phyloP scores from a whole-genome alignment of 2,888 invertebrate genomes.

The Drosophila antonietae region DNA sequence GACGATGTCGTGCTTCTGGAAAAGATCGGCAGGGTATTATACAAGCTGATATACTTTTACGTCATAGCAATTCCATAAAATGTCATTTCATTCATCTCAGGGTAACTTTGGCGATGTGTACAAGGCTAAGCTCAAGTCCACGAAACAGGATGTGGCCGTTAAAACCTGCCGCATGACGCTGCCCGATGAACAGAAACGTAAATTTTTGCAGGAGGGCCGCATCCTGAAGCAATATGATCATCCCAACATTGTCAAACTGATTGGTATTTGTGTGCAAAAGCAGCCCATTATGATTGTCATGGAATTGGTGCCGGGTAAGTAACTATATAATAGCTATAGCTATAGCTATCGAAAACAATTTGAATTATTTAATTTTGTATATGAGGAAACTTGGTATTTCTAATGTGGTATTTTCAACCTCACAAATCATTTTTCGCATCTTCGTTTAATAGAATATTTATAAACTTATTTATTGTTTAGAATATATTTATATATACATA shows the following conservation, averaged over 20 bases:
- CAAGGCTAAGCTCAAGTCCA: constrained; percentile 93
- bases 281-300: constrained; percentile 99
- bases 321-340: no score
- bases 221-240: constrained; percentile 98
- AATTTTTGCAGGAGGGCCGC: constrained; percentile 97
- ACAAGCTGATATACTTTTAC: not conserved
- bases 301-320: constrained; percentile 91
- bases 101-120: constrained; percentile 99
- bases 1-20: constrained; percentile 96
- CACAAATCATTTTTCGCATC: no score
- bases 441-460: no score
- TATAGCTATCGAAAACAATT: no score
- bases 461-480: no score
- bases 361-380: no score
- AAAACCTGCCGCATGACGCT: constrained; percentile 97
- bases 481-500: no score
- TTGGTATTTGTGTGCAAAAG: constrained; percentile 98
- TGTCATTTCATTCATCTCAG: constrained; percentile 85
- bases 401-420: no score
- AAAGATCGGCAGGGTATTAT: constrained; percentile 95
- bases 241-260: constrained; percentile 97
- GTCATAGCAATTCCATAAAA: no score
- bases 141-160: constrained; percentile 95
- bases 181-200: constrained; percentile 96
- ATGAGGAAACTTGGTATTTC: no score